Evolutionary conservation across 2,113 vertebrate genomes (phyloP).

Genomic region (Tragulus kanchil): DNA sequence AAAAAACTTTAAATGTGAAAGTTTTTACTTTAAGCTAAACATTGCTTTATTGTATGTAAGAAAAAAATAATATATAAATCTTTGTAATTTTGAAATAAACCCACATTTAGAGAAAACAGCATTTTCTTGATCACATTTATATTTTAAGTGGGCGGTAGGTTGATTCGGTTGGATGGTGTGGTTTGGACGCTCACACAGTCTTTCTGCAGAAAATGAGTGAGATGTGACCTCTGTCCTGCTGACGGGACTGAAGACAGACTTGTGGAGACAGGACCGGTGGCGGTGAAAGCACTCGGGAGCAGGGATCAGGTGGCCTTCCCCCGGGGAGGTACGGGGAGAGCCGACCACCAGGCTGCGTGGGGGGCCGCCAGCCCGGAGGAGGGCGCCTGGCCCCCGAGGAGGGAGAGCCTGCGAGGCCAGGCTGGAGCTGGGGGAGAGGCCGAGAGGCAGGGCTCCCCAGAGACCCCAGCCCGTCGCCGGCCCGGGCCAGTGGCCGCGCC

Average conservation of each 20-base stretch:
- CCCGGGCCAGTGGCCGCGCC: accelerated
- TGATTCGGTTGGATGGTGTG: not conserved
- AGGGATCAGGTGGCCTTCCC: too few relatives aligned
- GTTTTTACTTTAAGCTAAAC: slow-evolving; percentile 80
- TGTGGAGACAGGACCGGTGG: accelerated
- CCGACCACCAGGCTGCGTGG: not conserved
- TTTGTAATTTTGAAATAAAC: slow-evolving; percentile 84
- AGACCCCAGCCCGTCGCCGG: accelerated
- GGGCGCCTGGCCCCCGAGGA: not conserved
- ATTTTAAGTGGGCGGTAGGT: not conserved
- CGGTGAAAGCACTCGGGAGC: accelerated
- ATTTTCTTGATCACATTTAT: not conserved
- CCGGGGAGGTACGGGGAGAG: not conserved
- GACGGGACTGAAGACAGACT: accelerated
- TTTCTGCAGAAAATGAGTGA: not conserved
- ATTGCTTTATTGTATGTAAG: slow-evolving; percentile 72
- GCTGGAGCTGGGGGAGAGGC: not conserved
- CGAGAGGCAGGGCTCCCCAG: not conserved
- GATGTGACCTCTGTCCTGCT: accelerated
- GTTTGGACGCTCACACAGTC: accelerated
- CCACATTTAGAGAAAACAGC: slow-evolving; percentile 55
- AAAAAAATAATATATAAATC: slow-evolving; percentile 83
- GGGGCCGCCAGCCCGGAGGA: accelerated
- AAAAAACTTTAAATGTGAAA: slow-evolving; percentile 78
- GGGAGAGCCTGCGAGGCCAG: not conserved